Percentiles rank a stretch among this genome's conserved stretches.
Conservation (phyloP, 2,113 vertebrate genomes). For the Otocyon megalotis region DNA sequence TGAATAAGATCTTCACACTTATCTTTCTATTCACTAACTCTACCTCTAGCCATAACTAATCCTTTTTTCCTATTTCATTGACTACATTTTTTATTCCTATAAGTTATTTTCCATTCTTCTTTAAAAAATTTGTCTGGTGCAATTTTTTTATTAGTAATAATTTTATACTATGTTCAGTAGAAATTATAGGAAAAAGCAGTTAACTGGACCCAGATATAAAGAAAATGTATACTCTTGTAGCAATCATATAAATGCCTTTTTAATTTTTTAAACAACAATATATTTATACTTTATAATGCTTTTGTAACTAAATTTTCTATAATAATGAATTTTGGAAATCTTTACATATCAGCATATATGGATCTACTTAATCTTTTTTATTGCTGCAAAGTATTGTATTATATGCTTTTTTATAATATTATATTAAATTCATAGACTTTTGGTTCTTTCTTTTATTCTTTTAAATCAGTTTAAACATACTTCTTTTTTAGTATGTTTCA, state of each 20-base stretch:
- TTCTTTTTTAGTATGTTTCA: background rate
- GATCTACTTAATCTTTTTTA: background rate
- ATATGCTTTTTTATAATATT: constrained; percentile 9
- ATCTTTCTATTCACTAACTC: constrained; percentile 30
- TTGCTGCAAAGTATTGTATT: background rate
- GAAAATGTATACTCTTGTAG: background rate
- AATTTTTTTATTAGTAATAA: background rate
- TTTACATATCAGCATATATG: background rate
- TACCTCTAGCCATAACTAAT: background rate
- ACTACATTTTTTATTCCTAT: background rate
- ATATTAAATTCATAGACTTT: constrained; percentile 15
- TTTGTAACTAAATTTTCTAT: background rate
- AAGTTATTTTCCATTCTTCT: background rate
- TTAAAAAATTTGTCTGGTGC: background rate
- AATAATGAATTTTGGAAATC: constrained; percentile 31
- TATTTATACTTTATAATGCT: background rate
- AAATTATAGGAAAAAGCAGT: background rate
- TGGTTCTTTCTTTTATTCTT: constrained; percentile 21
- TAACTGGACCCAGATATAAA: constrained; percentile 28
- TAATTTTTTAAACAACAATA: constrained; percentile 20
- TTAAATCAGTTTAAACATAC: background rate
- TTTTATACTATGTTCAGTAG: background rate
- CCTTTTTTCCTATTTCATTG: background rate
- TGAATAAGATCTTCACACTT: constrained; percentile 14
- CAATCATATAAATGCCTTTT: background rate